Percentiles rank a stretch among this genome's conserved stretches.
Conservation (phyloP, 2,797 vertebrate species). For the Salmo trutta region DNA sequence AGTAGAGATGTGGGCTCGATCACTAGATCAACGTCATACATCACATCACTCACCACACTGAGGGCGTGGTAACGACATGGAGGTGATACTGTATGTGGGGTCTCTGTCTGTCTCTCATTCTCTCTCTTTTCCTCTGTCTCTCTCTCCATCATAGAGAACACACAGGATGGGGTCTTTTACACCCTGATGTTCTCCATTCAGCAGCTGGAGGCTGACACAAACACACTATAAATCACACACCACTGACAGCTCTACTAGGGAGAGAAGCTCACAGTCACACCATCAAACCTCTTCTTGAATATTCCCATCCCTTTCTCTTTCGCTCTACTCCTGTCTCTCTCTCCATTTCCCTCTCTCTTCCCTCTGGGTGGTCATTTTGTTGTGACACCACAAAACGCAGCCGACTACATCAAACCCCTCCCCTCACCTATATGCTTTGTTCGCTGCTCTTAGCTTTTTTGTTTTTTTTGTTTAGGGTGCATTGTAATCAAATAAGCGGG, state of each 20-base stretch:
- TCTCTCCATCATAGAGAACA: conserved; percentile 5
- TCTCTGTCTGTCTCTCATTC: neutral
- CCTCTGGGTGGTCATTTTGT: conserved; percentile 14
- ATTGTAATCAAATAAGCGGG: conserved; percentile 43
- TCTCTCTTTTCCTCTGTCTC: neutral
- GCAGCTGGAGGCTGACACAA: conserved; percentile 44
- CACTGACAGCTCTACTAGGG: conserved; percentile 39
- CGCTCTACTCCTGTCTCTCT: conserved; percentile 3
- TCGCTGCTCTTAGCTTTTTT: neutral
- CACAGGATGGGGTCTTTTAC: conserved; percentile 38
- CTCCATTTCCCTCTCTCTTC: conserved; percentile 9
- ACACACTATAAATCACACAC: conserved; percentile 46
- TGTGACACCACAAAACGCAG: conserved; percentile 3
- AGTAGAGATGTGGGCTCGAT: neutral
- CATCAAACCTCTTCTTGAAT: conserved; percentile 19
- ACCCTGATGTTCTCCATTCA: conserved; percentile 39
- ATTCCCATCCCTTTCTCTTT: conserved; percentile 3
- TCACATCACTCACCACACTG: neutral
- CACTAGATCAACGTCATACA: conserved; percentile 3
- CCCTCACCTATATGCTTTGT: neutral
- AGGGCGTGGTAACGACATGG: neutral
- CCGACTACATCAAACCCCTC: conserved; percentile 17
- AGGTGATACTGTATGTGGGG: neutral
- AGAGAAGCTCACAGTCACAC: neutral
- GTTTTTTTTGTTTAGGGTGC: conserved; percentile 40